Conservation (phyloP, 2,113 vertebrate species). For the Zeus faber region DNA sequence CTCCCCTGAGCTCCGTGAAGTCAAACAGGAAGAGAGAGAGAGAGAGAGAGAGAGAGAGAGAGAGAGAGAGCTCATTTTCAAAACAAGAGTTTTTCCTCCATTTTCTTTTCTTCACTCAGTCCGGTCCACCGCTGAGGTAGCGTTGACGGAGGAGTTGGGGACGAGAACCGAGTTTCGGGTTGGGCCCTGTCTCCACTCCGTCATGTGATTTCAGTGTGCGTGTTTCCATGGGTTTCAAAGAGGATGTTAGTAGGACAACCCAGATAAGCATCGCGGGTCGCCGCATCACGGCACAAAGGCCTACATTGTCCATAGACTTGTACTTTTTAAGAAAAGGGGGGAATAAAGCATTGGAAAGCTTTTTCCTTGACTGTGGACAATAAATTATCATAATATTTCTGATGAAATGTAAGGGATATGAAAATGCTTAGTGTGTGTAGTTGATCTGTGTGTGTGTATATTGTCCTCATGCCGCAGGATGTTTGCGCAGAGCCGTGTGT, state of each 20-base stretch:
- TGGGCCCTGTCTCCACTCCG: slow-evolving; percentile 2
- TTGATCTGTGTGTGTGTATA: no score
- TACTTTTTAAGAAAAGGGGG: slow-evolving; percentile 46
- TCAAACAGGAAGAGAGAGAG: slow-evolving; percentile 49
- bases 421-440: slow-evolving; percentile 15
- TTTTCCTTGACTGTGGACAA: slow-evolving; percentile 27
- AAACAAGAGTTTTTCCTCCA: no score
- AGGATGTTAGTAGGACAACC: slow-evolving; percentile 57
- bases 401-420: slow-evolving; percentile 25
- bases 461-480: neutral
- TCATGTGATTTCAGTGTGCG: slow-evolving; percentile 22
- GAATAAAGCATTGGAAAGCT: slow-evolving; percentile 29
- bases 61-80: no score
- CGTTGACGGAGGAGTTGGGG: neutral
- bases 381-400: slow-evolving; percentile 26
- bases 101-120: no score
- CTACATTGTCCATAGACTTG: slow-evolving; percentile 53
- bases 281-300: slow-evolving; percentile 46
- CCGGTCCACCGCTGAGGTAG: neutral
- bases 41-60: no score
- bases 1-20: neutral
- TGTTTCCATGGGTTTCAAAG: slow-evolving; percentile 14
- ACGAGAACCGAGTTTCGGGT: neutral
- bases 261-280: slow-evolving; percentile 58
- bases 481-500: slow-evolving; percentile 17